A percentile compares a stretch with the other conserved stretches of the same genome.
These are phyloP conservation scores for Boulengeromyrus knoepffleri DNA, from an alignment of 2,113 vertebrate genomes.

Conservation along the genomic window DNA sequence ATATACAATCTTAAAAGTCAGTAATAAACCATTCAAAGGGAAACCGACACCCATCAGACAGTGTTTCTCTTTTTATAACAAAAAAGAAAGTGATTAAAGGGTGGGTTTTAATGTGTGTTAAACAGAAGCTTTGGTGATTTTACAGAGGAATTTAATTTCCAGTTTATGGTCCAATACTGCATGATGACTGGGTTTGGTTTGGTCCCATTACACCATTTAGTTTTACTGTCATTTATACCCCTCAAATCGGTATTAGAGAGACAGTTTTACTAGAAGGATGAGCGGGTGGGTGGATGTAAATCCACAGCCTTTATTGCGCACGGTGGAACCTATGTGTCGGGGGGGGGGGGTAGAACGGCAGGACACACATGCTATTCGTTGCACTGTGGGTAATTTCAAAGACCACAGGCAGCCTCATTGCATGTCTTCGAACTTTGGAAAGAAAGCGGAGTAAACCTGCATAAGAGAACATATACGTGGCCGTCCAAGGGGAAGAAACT, in stretches of 20 bases:
- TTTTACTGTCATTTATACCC: background rate
- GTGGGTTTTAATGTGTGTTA: background rate
- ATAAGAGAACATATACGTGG: background rate
- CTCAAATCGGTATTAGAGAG: background rate
- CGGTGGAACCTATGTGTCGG: too few relatives aligned
- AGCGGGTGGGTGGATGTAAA: background rate
- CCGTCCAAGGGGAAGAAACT: background rate
- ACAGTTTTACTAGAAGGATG: background rate
- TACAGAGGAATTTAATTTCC: background rate
- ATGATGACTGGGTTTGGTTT: background rate
- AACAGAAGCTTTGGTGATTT: background rate
- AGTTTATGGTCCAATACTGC: background rate
- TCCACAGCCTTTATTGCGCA: background rate
- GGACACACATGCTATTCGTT: background rate
- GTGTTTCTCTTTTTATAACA: background rate
- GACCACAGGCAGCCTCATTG: background rate
- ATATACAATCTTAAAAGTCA: background rate
- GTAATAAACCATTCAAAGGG: background rate
- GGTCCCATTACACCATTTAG: background rate
- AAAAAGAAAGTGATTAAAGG: background rate
- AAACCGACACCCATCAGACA: background rate
- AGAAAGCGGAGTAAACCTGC: background rate
- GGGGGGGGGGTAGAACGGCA: background rate
- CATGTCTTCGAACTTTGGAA: background rate
- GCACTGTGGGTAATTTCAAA: background rate